Percentiles rank a stretch among this genome's conserved stretches.
phyloP scores from a whole-genome alignment of 2,113 vertebrate species.

The Myrmecobius fasciatus region DNA sequence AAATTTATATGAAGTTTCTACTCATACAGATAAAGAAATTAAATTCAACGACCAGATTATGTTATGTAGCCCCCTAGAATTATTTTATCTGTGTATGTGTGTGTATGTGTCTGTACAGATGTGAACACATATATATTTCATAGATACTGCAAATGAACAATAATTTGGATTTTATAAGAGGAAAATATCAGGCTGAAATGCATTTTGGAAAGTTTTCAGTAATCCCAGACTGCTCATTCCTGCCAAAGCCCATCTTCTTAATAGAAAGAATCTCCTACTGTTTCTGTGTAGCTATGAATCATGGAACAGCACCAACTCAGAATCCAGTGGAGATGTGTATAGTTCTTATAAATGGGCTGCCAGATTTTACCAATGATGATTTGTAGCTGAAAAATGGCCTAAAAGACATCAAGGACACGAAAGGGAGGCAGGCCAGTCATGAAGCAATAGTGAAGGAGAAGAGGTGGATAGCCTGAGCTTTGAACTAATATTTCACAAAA shows the following conservation, averaged over 20 bases:
- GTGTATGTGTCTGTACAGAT: not conserved
- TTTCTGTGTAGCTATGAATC: not conserved
- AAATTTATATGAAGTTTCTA: not conserved
- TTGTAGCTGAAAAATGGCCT: not conserved
- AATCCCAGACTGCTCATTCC: not conserved
- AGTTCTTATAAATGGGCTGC: not conserved
- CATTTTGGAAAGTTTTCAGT: not conserved
- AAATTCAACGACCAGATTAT: not conserved
- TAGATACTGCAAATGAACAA: not conserved
- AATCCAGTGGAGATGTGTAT: not conserved
- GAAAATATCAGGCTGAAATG: not conserved
- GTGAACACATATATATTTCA: not conserved
- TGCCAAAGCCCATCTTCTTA: not conserved
- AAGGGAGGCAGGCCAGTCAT: not conserved
- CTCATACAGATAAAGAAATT: not conserved
- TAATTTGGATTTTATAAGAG: not conserved
- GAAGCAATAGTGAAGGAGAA: not conserved
- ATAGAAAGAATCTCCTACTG: not conserved
- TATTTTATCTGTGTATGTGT: not conserved
- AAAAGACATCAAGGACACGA: not conserved
- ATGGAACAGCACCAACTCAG: not conserved
- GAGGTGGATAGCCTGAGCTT: not conserved
- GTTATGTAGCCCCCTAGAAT: not conserved
- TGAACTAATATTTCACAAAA: not conserved
- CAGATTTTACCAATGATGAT: not conserved